Base-by-base conservation (phyloP, 92 coral and sea anemone species). In the Porites evermanni region DNA sequence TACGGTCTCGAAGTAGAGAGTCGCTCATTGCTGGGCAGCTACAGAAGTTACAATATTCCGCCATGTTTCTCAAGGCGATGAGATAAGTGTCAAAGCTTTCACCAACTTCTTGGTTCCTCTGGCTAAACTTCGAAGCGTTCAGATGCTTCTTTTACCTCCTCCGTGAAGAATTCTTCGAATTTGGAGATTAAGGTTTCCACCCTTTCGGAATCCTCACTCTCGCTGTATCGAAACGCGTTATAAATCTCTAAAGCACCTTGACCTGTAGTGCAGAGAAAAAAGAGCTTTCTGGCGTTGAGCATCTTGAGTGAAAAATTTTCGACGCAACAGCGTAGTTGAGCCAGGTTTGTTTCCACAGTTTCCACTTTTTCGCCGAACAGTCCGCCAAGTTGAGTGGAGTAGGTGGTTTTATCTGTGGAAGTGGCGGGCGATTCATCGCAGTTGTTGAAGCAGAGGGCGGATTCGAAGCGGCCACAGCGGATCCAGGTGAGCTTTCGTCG, bases 301-400 rank as follows among this genome's bases (percentile, higher is more conserved):
- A 21, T 51, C 86, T 63, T 87, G 86, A n/a, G 21, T 61, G 50
- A 29, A 6, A 63, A 79, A 67, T 13, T 29, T 59, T 78, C 24
- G 72, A 60, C 8, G 73, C 86, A 16, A 87, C n/a, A 11, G 86
- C 18, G 19, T 59, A 87, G 74, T 87, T 87, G 9, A 63, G 64
- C 80, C 86, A 79, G 56, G 83, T 47, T 68, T 86, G 89, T 52
- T 86, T 86, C 89, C 84, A 86, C 18, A 86, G 12, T 13, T 85
- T 85, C 89, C 71, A 76, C n/a, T 73, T 29, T 85, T 85, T 77
- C 66, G 69, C 78, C 8, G 78, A 77, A 73, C 56, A 85, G 75
- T 77, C 77, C 68, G 61, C 67, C 8, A 78, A 54, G 50, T 64
- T 54, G 64, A 86, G 69, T 50, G 85, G 79, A 29, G 81, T 56